Evolutionary conservation across 2,888 invertebrate genomes (phyloP).

Genomic region (Cephalotes varians): DNA sequence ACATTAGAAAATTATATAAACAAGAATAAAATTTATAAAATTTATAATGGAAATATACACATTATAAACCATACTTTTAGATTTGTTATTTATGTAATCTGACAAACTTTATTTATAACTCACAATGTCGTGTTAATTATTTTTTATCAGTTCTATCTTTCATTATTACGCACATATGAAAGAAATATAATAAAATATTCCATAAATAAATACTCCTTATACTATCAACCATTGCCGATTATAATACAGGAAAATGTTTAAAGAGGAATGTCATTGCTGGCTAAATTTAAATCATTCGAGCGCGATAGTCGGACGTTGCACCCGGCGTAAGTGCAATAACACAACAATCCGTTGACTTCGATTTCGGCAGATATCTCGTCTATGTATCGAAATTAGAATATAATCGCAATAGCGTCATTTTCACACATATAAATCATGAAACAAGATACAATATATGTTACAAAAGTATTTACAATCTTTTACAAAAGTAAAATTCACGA

Average conservation of each 20-base stretch:
- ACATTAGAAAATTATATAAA: neutral
- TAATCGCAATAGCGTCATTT: neutral
- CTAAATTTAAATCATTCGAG: constrained; percentile 67
- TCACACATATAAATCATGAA: neutral
- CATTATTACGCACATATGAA: neutral
- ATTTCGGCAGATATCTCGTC: constrained; percentile 69
- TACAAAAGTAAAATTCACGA: neutral
- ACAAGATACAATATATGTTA: neutral
- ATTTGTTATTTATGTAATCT: neutral
- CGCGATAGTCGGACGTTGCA: constrained; percentile 66
- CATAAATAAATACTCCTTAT: neutral
- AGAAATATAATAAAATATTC: neutral
- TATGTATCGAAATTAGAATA: constrained; percentile 9
- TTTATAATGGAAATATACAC: neutral
- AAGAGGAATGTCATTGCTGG: constrained; percentile 40
- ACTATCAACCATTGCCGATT: constrained; percentile 2
- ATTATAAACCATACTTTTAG: neutral
- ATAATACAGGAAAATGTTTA: constrained; percentile 8
- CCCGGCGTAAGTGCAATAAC: constrained; percentile 67
- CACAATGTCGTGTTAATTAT: neutral
- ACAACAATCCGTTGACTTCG: constrained; percentile 69
- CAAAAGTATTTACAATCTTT: no score
- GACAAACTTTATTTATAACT: neutral
- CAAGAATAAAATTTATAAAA: neutral
- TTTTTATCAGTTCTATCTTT: neutral